Percentiles rank a stretch among this genome's conserved stretches.
phyloP scores from a whole-genome alignment of 2,888 invertebrate genomes.

The Andrena trimmerana region DNA sequence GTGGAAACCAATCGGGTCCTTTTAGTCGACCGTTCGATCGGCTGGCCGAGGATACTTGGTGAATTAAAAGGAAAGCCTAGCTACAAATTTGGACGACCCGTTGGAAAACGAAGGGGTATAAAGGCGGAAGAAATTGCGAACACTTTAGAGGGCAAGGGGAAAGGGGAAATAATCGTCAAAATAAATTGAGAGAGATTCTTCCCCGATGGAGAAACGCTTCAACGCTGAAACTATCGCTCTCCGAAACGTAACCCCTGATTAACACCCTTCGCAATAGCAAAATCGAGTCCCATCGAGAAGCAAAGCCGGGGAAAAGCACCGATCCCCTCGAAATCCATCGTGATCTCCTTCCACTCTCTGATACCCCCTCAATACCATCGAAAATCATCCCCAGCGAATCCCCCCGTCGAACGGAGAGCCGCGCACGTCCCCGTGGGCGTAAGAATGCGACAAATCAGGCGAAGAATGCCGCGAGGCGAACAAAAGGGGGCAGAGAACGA shows the following conservation, averaged over 20 bases:
- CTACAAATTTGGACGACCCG: background rate
- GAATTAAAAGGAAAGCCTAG: conserved; percentile 50
- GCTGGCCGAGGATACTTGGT: conserved; percentile 31
- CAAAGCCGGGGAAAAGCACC: background rate
- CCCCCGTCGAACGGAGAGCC: background rate
- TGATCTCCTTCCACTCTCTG: background rate
- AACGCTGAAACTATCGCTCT: background rate
- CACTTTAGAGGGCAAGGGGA: background rate
- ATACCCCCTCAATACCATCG: background rate
- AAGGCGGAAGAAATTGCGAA: background rate
- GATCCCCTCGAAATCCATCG: background rate
- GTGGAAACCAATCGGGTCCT: conserved; percentile 53
- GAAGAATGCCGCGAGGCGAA: conserved; percentile 9
- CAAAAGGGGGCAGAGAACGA: conserved; percentile 13
- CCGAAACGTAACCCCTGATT: background rate
- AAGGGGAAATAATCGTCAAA: background rate
- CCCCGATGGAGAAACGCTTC: no score
- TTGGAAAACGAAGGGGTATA: background rate
- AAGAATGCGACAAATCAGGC: conserved; percentile 3
- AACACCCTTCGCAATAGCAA: background rate
- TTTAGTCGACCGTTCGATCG: conserved; percentile 44
- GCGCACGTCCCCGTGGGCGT: background rate
- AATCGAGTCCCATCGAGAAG: background rate
- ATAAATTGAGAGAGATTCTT: background rate
- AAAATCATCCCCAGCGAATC: background rate